Base-by-base conservation (phyloP, 1,140 invertebrate genomes). In the Probaryconus sp. region DNA sequence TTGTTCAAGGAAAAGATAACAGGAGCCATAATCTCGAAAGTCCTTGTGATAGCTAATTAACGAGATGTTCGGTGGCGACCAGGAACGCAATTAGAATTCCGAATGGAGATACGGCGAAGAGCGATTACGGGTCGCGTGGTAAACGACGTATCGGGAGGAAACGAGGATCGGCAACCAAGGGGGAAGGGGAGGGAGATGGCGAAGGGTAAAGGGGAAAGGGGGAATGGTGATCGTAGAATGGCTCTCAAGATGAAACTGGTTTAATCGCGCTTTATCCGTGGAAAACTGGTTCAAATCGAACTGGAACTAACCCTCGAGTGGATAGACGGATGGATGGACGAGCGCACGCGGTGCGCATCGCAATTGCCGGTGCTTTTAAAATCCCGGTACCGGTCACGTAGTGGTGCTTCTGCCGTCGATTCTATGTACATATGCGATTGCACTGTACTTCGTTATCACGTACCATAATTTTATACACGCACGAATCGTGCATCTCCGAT, bases 221-320 rank as follows among this genome's bases (percentile, higher is more conserved):
- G 14, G 13, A n/a, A n/a, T 20, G 47, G 47, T 37, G 24, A 37
- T 20, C 21, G 30, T 43, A 58, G 17, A 37, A 47, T 16, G 33
- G 11, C 14, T 38, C 30, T 60, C 45, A 38, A 48, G 31, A 38
- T 48, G 30, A 60, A 60, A 60, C 58, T 61, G 58, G 58, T 61
- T 61, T 61, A 61, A 61, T 61, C 45, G 58, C 38, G 35, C 43
- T 21, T 50, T 50, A 61, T 61, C 24, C 45, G 28, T 40, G 33
- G 55, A 61, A 50, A 20, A 48, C 45, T 33, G 26, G 33, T 42
- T 37, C 43, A 50, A 61, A 61, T 50, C 35, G 45, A 63, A 63
- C 35, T 16, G 24, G 43, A 48, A 48, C 21, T 40, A 48, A 48
- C 58, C 37, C 45, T 42, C 33, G 16, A 48, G 33, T 31, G 47